Conservation (phyloP, 1,140 invertebrate species). For the Calephelis virginiensis region DNA sequence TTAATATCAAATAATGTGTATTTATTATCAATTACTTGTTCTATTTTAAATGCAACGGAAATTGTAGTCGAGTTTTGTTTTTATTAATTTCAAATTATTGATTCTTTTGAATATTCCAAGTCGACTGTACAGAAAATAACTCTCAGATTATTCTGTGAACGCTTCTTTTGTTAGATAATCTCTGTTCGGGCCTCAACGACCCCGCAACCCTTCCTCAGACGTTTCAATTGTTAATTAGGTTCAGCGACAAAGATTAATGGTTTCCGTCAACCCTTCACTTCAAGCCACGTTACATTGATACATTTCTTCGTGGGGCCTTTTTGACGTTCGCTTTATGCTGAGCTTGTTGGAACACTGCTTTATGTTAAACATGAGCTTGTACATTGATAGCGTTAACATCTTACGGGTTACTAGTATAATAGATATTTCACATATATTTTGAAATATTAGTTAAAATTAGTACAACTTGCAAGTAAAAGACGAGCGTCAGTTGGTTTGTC, state of each 20-base stretch:
- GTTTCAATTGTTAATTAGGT: slow-evolving; percentile 51
- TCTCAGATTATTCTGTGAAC: slow-evolving; percentile 22
- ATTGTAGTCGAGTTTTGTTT: too few relatives aligned
- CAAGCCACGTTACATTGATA: slow-evolving; percentile 7
- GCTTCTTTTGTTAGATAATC: slow-evolving; percentile 17
- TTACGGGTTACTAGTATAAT: background rate
- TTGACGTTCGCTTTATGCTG: slow-evolving; percentile 11
- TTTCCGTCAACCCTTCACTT: slow-evolving; percentile 19
- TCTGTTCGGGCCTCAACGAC: slow-evolving; percentile 21
- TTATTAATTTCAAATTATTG: too few relatives aligned
- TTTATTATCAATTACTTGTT: too few relatives aligned
- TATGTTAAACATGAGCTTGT: background rate
- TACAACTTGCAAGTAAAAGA: too few relatives aligned
- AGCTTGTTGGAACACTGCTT: background rate
- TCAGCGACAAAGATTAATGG: slow-evolving; percentile 41
- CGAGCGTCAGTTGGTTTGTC: too few relatives aligned
- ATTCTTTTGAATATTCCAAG: background rate
- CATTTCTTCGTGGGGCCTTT: slow-evolving; percentile 16
- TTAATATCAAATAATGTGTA: too few relatives aligned
- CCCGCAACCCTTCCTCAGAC: slow-evolving; percentile 23
- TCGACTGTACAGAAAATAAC: slow-evolving; percentile 6
- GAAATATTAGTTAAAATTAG: too few relatives aligned
- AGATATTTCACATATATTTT: too few relatives aligned
- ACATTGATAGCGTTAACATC: background rate
- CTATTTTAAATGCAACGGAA: too few relatives aligned